Evolutionary conservation across 2,797 vertebrate genomes (phyloP).

Genomic region (Microctenopoma stevenorrisi): DNA sequence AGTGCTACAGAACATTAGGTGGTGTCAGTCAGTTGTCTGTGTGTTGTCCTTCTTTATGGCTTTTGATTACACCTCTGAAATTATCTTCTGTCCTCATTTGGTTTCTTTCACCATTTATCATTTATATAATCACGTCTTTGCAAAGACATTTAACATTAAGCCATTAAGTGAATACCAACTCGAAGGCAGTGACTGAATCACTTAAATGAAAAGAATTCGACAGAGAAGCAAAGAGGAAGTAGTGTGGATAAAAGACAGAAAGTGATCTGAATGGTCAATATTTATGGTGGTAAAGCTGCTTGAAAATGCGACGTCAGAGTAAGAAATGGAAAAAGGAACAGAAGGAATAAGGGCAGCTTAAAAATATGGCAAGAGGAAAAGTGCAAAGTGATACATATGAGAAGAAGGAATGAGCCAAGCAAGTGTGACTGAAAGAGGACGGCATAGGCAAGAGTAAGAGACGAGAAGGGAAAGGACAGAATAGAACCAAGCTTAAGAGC

Average conservation of each 20-base stretch:
- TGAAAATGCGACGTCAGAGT: not conserved
- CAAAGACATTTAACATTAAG: conserved; percentile 5
- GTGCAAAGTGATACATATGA: not conserved
- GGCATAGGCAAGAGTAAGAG: not conserved
- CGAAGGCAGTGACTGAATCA: not conserved
- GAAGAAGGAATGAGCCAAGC: conserved; percentile 13
- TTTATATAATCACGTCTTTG: conserved; percentile 6
- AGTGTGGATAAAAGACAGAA: not conserved
- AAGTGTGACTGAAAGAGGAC: conserved; percentile 18
- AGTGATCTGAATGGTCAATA: conserved; percentile 28
- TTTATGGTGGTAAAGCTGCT: conserved; percentile 5
- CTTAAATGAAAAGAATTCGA: not conserved
- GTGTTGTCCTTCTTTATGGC: not conserved
- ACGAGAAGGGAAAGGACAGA: conserved; percentile 3
- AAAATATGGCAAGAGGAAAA: not conserved
- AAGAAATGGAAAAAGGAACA: not conserved
- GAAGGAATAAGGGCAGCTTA: conserved; percentile 14
- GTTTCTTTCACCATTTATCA: not conserved
- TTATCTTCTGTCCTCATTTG: conserved; percentile 5
- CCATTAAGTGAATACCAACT: not conserved
- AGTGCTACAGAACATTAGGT: conserved; percentile 18
- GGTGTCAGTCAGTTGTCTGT: conserved; percentile 26
- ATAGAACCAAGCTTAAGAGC: not conserved
- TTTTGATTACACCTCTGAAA: not conserved
- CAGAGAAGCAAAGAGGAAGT: not conserved